Conservation (phyloP, 2,888 invertebrate species). For the Drosophila atripex region DNA sequence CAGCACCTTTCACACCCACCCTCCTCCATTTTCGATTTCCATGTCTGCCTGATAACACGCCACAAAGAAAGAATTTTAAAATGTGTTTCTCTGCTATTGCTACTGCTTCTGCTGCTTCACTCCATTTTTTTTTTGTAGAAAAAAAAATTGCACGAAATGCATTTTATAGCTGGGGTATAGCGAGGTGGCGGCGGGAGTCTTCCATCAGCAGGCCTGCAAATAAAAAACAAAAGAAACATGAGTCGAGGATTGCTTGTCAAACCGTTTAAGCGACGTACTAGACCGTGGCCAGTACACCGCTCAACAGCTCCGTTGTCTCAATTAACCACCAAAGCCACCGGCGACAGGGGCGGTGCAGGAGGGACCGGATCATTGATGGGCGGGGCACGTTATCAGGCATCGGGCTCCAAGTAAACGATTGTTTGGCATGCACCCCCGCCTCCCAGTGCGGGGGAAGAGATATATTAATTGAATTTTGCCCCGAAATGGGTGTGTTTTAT, state of each 20-base stretch:
- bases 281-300: constrained; percentile 52
- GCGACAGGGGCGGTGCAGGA: constrained; percentile 27
- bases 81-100: constrained; percentile 32
- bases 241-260: constrained; percentile 47
- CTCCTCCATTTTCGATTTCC: constrained; percentile 1
- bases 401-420: constrained; percentile 22
- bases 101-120: constrained; percentile 13
- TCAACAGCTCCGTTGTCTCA: constrained; percentile 47
- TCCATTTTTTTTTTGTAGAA: constrained; percentile 41
- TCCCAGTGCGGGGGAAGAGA: background rate
- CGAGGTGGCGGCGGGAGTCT: constrained; percentile 43
- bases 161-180: constrained; percentile 41
- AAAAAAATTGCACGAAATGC: constrained; percentile 78
- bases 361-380: constrained; percentile 9
- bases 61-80: constrained; percentile 64
- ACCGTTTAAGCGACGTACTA: constrained; percentile 64
- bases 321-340: constrained; percentile 24
- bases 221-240: constrained; percentile 36
- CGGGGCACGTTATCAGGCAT: constrained; percentile 55
- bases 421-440: constrained; percentile 15
- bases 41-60: constrained; percentile 54
- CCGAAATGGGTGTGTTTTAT: constrained; percentile 16
- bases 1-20: constrained; percentile 15
- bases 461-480: constrained; percentile 25
- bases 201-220: constrained; percentile 80